Conservation (phyloP, 2,113 vertebrate genomes). For the Rhinopomastus cyanomelas region DNA sequence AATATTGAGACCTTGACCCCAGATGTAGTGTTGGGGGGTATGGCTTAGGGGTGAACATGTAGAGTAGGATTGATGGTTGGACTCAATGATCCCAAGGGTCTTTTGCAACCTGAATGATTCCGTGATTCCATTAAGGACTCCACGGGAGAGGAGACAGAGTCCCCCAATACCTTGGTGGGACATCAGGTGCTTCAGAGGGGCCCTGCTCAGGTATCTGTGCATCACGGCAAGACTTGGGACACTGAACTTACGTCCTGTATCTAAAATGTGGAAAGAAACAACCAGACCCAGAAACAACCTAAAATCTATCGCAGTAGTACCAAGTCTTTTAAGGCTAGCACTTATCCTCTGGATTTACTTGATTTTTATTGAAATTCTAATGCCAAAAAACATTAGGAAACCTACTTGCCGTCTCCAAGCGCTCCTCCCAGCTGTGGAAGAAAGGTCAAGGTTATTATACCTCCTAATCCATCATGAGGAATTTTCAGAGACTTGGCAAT, state of each 20-base stretch:
- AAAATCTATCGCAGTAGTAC: neutral
- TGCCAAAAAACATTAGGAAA: neutral
- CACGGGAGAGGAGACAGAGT: accelerated
- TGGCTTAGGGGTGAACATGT: too few species aligned
- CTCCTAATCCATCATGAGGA: neutral
- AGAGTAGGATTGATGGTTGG: too few species aligned
- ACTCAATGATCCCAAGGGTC: too few species aligned
- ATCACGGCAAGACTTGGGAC: neutral
- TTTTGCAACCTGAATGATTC: too few species aligned
- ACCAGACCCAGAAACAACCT: neutral
- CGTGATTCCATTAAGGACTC: accelerated
- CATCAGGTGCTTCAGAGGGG: neutral
- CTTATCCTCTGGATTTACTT: neutral
- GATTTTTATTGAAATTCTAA: conserved; percentile 5
- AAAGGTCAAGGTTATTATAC: conserved; percentile 40
- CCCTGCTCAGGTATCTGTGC: accelerated
- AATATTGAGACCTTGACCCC: neutral
- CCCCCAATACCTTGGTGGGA: neutral
- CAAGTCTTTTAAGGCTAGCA: neutral
- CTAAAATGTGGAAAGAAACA: neutral
- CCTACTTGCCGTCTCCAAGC: neutral
- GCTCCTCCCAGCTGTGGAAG: neutral
- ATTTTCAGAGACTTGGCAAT: neutral
- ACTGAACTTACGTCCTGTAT: accelerated
- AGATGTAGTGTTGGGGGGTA: too few species aligned